Percentiles rank a stretch among this genome's conserved stretches.
These are phyloP conservation scores for Lamproptera curius DNA, from an alignment of 2,888 invertebrate species.

Conservation along the genomic window DNA sequence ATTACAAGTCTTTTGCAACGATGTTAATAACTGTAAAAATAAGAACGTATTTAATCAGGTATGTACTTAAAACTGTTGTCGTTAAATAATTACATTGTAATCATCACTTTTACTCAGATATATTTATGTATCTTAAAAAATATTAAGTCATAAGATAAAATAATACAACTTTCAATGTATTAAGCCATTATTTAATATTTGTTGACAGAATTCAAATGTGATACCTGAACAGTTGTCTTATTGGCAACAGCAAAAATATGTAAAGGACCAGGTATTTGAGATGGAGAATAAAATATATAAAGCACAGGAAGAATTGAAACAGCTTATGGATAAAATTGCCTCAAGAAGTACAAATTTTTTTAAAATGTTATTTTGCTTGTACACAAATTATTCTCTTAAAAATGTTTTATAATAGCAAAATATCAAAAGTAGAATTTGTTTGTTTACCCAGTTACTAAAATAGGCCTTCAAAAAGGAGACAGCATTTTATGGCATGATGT, in stretches of 20 bases:
- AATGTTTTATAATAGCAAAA: too few relatives aligned
- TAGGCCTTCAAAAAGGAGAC: too few relatives aligned
- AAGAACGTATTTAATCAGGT: constrained; percentile 15
- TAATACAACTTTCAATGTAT: background rate
- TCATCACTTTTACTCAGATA: too few relatives aligned
- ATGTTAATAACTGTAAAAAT: constrained; percentile 45
- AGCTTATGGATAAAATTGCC: constrained; percentile 47
- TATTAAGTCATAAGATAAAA: too few relatives aligned
- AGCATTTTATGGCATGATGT: too few relatives aligned
- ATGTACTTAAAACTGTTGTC: too few relatives aligned
- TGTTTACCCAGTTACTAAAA: too few relatives aligned
- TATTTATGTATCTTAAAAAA: too few relatives aligned
- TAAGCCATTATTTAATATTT: background rate
- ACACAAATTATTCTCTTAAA: too few relatives aligned
- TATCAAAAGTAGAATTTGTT: too few relatives aligned
- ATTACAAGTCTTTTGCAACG: constrained; percentile 58
- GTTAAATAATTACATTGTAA: too few relatives aligned
- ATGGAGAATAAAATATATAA: constrained; percentile 39
- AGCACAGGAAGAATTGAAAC: constrained; percentile 35
- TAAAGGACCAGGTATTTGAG: constrained; percentile 40
- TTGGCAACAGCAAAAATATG: constrained; percentile 48
- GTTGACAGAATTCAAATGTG: constrained; percentile 34
- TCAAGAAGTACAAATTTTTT: constrained; percentile 57
- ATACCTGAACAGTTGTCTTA: constrained; percentile 48
- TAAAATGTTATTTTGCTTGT: too few relatives aligned